A percentile compares a stretch with the other conserved stretches of the same genome.
Conservation (phyloP, 37 sponge, comb jelly and placozoan genomes). For the Bolinopsis microptera region DNA sequence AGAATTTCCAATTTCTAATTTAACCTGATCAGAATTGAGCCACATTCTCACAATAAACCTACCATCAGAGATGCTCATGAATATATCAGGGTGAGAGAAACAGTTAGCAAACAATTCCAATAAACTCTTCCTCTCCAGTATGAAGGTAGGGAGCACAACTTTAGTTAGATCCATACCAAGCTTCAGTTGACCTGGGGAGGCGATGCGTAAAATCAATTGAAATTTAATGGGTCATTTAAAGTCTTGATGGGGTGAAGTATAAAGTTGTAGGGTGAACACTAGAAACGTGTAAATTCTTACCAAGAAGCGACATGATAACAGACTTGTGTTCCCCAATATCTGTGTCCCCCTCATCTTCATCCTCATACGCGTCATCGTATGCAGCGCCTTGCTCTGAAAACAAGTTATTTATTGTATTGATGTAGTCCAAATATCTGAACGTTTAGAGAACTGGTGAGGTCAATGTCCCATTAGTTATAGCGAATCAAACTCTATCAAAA, state of each 20-base stretch:
- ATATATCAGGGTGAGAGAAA: slow-evolving; percentile 66
- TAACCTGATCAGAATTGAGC: too few species aligned
- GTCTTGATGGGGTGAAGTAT: background rate
- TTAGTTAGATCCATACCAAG: slow-evolving; percentile 67
- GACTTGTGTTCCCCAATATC: slow-evolving; percentile 59
- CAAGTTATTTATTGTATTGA: too few species aligned
- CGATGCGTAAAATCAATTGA: too few species aligned
- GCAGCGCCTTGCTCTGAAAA: background rate
- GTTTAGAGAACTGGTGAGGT: too few species aligned
- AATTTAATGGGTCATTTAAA: too few species aligned
- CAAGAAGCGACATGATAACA: slow-evolving; percentile 23
- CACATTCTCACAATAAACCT: too few species aligned
- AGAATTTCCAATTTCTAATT: too few species aligned
- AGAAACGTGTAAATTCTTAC: background rate
- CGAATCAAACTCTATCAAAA: too few species aligned
- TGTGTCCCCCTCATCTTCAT: background rate
- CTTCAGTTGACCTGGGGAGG: slow-evolving; percentile 56
- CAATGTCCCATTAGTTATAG: too few species aligned
- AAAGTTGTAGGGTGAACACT: background rate
- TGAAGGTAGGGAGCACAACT: slow-evolving; percentile 66
- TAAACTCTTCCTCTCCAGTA: slow-evolving; percentile 65
- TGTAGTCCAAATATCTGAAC: too few species aligned
- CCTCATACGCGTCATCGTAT: slow-evolving; percentile 25
- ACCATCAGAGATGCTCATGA: slow-evolving; percentile 65
- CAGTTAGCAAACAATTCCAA: slow-evolving; percentile 65